A percentile compares a stretch with the other conserved stretches of the same genome.
These are phyloP conservation scores for Troides helena DNA, from an alignment of 2,888 invertebrate genomes.

Conservation along the genomic window DNA sequence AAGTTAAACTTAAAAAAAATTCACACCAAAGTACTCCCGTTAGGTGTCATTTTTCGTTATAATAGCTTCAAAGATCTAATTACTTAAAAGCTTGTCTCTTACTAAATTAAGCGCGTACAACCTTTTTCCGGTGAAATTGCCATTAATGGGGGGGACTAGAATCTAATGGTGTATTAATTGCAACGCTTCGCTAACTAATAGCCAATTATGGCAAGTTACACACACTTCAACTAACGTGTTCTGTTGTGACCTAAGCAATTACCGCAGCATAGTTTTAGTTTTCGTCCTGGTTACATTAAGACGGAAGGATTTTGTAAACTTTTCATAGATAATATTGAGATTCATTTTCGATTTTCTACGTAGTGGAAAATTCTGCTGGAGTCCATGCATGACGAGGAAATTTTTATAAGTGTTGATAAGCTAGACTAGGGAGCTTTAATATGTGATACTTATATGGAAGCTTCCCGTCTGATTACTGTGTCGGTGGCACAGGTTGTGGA, in stretches of 20 bases:
- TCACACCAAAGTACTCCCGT: not conserved
- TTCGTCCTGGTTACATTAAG: not conserved
- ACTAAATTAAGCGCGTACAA: slow-evolving; percentile 36
- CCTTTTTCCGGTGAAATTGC: slow-evolving; percentile 66
- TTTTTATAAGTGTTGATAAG: too few species aligned
- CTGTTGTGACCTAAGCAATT: slow-evolving; percentile 6
- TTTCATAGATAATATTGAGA: too few species aligned
- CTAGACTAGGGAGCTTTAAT: too few species aligned
- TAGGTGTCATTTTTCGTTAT: slow-evolving; percentile 1
- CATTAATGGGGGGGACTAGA: slow-evolving; percentile 73
- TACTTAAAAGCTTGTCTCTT: slow-evolving; percentile 30
- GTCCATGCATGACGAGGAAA: too few species aligned
- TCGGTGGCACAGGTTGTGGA: too few species aligned
- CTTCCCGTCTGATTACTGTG: too few species aligned
- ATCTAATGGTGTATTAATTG: slow-evolving; percentile 76
- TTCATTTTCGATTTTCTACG: too few species aligned
- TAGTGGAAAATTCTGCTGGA: too few species aligned
- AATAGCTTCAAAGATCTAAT: slow-evolving; percentile 17
- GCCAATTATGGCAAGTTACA: slow-evolving; percentile 57
- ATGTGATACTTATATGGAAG: too few species aligned
- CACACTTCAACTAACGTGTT: slow-evolving; percentile 20
- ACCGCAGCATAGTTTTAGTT: not conserved
- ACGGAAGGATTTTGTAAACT: not conserved
- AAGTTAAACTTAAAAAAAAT: not conserved
- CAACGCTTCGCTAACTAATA: slow-evolving; percentile 74